Conservation (phyloP, 2,113 vertebrate species). For the Megaleporinus macrocephalus region DNA sequence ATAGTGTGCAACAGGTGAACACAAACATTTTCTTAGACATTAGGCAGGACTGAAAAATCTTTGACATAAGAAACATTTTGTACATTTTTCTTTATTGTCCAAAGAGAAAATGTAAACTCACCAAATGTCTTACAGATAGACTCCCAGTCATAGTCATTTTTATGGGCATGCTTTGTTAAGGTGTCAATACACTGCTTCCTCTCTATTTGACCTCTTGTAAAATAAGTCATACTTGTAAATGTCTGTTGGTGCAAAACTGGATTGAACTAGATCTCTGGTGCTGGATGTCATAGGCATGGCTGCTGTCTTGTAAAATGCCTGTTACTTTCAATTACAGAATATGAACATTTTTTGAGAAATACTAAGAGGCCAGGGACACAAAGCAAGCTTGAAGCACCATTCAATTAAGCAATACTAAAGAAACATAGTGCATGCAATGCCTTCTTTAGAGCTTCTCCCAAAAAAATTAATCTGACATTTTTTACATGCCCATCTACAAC, state of each 20-base stretch:
- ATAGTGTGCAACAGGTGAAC: background rate
- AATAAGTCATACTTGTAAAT: background rate
- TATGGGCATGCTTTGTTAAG: background rate
- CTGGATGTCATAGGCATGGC: background rate
- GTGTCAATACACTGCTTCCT: background rate
- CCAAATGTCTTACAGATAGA: background rate
- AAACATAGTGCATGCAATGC: no score
- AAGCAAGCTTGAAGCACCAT: background rate
- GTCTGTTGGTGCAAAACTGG: constrained; percentile 19
- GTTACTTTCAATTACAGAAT: constrained; percentile 9
- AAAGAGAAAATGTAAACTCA: background rate
- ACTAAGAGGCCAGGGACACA: background rate
- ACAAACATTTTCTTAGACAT: background rate
- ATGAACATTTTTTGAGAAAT: background rate
- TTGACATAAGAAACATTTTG: background rate
- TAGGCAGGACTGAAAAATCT: background rate
- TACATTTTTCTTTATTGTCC: background rate
- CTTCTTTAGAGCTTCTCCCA: no score
- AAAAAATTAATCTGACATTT: background rate
- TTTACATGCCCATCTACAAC: background rate
- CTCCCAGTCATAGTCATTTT: background rate
- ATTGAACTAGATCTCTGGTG: background rate
- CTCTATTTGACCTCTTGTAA: constrained; percentile 13
- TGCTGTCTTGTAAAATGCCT: constrained; percentile 16
- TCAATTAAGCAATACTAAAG: background rate